Conservation (phyloP, 1,140 invertebrate species). For the Drosophila takahashii region DNA sequence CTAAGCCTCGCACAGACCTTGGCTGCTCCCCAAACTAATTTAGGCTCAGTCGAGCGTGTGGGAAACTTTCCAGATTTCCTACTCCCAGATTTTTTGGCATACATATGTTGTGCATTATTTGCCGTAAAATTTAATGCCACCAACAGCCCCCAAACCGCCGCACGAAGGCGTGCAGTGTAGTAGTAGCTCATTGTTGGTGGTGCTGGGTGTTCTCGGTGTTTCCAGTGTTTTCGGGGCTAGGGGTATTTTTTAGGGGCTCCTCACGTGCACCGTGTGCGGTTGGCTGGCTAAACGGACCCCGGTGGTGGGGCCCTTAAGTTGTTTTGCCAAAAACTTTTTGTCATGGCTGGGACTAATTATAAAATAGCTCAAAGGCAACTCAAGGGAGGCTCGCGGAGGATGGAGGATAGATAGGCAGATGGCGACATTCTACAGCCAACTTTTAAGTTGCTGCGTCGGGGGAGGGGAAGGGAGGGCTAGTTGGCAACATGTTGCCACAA, state of each 20-base stretch:
- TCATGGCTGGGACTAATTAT: conserved; percentile 82
- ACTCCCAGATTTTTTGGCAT: conserved; percentile 35
- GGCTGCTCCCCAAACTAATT: conserved; percentile 70
- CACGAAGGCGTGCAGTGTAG: conserved; percentile 9
- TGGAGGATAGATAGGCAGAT: conserved; percentile 16
- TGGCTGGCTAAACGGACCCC: conserved; percentile 67
- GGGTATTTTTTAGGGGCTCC: conserved; percentile 25
- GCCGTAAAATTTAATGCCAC: conserved; percentile 69
- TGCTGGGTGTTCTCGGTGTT: background rate
- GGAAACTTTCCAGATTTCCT: conserved; percentile 62
- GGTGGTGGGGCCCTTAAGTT: conserved; percentile 66
- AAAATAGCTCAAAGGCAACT: conserved; percentile 82
- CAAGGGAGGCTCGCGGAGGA: conserved; percentile 44
- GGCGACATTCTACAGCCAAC: conserved; percentile 44
- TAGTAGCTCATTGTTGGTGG: conserved; percentile 44
- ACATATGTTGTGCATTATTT: conserved; percentile 79
- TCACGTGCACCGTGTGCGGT: conserved; percentile 65
- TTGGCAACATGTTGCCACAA: conserved; percentile 63
- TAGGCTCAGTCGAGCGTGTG: conserved; percentile 68
- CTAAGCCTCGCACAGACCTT: conserved; percentile 43
- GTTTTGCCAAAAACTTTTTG: conserved; percentile 80
- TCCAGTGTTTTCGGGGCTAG: background rate
- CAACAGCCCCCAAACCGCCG: conserved; percentile 24
- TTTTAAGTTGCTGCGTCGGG: conserved; percentile 52
- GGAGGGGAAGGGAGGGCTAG: conserved; percentile 15